phyloP scores from a whole-genome alignment of 2,113 vertebrate genomes.

The Candoia aspera region DNA sequence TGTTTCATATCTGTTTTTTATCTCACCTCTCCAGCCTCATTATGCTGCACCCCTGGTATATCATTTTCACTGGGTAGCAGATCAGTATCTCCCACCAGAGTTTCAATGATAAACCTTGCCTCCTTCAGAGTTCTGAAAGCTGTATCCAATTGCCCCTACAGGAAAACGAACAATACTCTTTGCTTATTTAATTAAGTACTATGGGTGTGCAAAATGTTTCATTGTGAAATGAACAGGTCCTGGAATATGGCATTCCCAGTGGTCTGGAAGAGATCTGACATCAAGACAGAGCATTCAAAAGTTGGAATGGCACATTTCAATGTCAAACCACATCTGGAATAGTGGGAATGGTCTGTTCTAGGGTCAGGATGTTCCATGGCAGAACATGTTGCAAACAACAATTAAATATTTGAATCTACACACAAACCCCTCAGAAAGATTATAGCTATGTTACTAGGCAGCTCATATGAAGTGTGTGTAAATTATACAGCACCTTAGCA shows the following conservation, averaged over 20 bases:
- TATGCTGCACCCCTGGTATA: neutral
- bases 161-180: neutral
- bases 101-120: neutral
- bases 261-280: neutral
- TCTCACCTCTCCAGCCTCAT: conserved; percentile 5
- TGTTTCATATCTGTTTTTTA: neutral
- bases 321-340: neutral
- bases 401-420: neutral
- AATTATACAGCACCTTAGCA: neutral
- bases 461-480: neutral
- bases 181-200: neutral
- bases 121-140: conserved; percentile 13
- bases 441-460: neutral
- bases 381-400: neutral
- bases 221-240: neutral
- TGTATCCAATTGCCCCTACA: conserved; percentile 23
- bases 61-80: neutral
- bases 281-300: neutral
- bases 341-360: neutral
- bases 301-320: neutral
- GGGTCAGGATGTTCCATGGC: neutral
- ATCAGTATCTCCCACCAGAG: conserved; percentile 6
- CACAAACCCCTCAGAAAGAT: neutral
- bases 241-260: neutral
- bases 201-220: neutral